These are phyloP conservation scores for Zaprionus africanus DNA, from an alignment of 1,140 invertebrate genomes.

Conservation along the genomic window DNA sequence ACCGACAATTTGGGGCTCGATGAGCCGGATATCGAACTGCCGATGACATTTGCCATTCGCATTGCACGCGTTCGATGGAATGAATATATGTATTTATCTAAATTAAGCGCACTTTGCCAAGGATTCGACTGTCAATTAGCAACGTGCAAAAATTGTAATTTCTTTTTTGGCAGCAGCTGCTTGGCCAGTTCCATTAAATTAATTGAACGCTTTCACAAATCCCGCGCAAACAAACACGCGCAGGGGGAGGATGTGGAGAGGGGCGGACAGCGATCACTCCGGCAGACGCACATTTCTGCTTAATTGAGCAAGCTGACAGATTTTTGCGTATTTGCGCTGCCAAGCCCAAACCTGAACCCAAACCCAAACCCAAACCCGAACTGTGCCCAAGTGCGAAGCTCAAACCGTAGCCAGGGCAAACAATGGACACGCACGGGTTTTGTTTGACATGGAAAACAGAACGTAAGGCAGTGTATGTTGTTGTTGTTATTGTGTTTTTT, in stretches of 20 bases:
- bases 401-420: slow-evolving; percentile 43
- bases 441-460: slow-evolving; percentile 48
- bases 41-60: slow-evolving; percentile 19
- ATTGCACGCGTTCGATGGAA: neutral
- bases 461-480: slow-evolving; percentile 32
- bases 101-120: slow-evolving; percentile 10
- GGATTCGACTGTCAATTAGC: slow-evolving; percentile 54
- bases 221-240: slow-evolving; percentile 43
- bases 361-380: slow-evolving; percentile 13
- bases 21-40: slow-evolving; percentile 64
- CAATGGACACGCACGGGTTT: slow-evolving; percentile 52
- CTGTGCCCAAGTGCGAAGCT: neutral
- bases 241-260: neutral
- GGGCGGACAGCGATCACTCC: neutral
- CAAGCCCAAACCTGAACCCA: slow-evolving; percentile 16
- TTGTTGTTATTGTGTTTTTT: neutral
- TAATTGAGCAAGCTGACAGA: slow-evolving; percentile 77
- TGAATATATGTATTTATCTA: neutral
- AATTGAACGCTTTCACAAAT: slow-evolving; percentile 83
- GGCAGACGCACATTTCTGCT: slow-evolving; percentile 34
- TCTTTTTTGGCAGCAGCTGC: slow-evolving; percentile 66
- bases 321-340: slow-evolving; percentile 53
- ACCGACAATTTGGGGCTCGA: slow-evolving; percentile 56
- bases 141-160: slow-evolving; percentile 47
- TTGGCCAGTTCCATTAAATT: slow-evolving; percentile 68